Percentiles rank a stretch among this genome's conserved stretches.
Conservation (phyloP, 2,888 invertebrate genomes). For the Endotricha flammealis region DNA sequence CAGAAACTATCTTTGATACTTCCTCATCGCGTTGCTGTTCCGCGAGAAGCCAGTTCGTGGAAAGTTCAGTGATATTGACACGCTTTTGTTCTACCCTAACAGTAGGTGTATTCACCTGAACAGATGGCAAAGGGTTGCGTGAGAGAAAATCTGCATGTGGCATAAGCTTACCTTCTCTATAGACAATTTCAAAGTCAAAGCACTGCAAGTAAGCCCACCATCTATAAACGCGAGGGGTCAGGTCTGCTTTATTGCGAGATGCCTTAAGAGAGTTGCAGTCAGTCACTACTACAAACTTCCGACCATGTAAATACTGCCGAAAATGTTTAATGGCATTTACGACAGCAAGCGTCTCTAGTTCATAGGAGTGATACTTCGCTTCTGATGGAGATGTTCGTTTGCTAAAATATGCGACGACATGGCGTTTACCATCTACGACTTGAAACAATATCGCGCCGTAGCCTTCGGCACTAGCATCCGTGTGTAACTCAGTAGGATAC, state of each 20-base stretch:
- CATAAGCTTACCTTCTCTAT: conserved; percentile 19
- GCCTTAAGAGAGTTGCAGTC: conserved; percentile 25
- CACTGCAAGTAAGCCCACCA: conserved; percentile 25
- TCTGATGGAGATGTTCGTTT: conserved; percentile 21
- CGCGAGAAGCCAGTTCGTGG: conserved; percentile 23
- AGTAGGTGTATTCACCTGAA: not conserved
- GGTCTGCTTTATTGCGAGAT: conserved; percentile 19
- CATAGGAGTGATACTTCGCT: conserved; percentile 24
- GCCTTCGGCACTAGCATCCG: conserved; percentile 24
- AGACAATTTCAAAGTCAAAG: conserved; percentile 21
- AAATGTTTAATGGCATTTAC: conserved; percentile 23
- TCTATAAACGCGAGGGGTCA: conserved; percentile 20
- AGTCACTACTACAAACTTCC: conserved; percentile 19
- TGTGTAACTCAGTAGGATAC: conserved; percentile 18
- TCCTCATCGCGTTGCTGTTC: conserved; percentile 28
- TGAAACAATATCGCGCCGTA: conserved; percentile 27
- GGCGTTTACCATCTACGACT: conserved; percentile 13
- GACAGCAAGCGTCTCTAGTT: conserved; percentile 26
- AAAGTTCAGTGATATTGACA: conserved; percentile 20
- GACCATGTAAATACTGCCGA: conserved; percentile 20
- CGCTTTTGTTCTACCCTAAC: not conserved
- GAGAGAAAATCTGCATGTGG: conserved; percentile 23
- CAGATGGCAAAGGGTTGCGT: conserved; percentile 18
- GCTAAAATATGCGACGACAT: conserved; percentile 26
- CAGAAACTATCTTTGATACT: conserved; percentile 18